Base-by-base conservation (phyloP, 92 coral and sea anemone genomes). In the Porites cylindrica region DNA sequence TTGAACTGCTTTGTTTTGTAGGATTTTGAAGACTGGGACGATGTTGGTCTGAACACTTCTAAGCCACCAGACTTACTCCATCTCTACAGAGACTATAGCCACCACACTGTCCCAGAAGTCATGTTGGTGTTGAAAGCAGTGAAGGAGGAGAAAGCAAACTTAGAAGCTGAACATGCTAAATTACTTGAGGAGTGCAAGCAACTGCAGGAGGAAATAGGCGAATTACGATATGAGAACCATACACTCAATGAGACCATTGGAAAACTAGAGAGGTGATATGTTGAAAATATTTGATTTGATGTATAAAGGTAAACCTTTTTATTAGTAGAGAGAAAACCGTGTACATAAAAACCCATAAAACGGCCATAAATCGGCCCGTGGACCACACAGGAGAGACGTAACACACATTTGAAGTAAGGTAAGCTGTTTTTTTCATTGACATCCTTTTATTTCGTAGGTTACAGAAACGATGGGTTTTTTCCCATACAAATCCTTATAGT, bases 1-100 rank as follows among this genome's bases (percentile, higher is more conserved):
- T 0, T 3, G 47, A 4, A 38, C 47, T 38, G 47, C 47, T 38
- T 38, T 72, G 14, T 19, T 70, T 54, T 60, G 9, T 90, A 97
- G 99, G 99, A 97, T 80, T 97, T 95, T 81, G 99, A 97, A 80
- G 98, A 97, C 90, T 97, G 99, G 99, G 99, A 97, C 78, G 99
- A 97, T 66, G 99, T 97, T 61, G 99, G 99, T 38, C 85, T 97
- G 18, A 97, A 97, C 83, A 96, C 96, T 70, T 88, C 99, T 6
- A 92, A 97, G 81, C 99, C 99, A 23, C 99, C 99, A 4, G 94
- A 92, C 73, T 66, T 97, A 63, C 92, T 97, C 32, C 99, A 96
- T 70, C 94, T 97, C 2, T 97, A 97, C 64, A 91, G 99, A 73
- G 99, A 97, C 92, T 97, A 93, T 66, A 96, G 95, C 14, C 98